Evolutionary conservation across 2,797 vertebrate species (phyloP).

Genomic region (Geotrypetes seraphini): DNA sequence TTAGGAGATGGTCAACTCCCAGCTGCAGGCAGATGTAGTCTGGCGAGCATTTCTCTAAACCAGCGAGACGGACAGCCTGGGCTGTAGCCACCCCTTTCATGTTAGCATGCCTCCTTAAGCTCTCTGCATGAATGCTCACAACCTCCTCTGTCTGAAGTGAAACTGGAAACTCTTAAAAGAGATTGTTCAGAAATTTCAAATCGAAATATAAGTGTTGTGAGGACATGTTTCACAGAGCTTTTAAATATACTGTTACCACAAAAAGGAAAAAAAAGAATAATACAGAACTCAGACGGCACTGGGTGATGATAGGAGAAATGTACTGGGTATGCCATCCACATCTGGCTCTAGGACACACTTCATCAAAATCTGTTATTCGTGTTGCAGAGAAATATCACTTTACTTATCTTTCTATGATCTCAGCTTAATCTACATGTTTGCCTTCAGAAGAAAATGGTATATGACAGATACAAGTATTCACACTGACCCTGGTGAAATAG

Average conservation of each 20-base stretch:
- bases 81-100: neutral
- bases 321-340: accelerated
- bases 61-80: neutral
- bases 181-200: neutral
- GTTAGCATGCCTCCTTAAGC: neutral
- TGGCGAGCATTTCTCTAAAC: neutral
- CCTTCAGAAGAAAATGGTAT: neutral
- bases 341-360: too few species aligned
- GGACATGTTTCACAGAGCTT: too few species aligned
- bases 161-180: neutral
- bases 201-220: too few species aligned
- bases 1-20: too few species aligned
- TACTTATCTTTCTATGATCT: neutral
- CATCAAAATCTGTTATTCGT: neutral
- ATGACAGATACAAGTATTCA: too few species aligned
- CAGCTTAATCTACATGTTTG: neutral
- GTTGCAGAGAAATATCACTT: neutral
- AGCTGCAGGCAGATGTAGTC: accelerated
- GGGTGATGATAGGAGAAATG: neutral
- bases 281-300: neutral
- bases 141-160: neutral
- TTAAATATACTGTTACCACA: too few species aligned
- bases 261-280: too few species aligned
- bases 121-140: too few species aligned
- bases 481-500: too few species aligned